Conservation (phyloP, 2,888 invertebrate species). For the Spicauda simplicius region DNA sequence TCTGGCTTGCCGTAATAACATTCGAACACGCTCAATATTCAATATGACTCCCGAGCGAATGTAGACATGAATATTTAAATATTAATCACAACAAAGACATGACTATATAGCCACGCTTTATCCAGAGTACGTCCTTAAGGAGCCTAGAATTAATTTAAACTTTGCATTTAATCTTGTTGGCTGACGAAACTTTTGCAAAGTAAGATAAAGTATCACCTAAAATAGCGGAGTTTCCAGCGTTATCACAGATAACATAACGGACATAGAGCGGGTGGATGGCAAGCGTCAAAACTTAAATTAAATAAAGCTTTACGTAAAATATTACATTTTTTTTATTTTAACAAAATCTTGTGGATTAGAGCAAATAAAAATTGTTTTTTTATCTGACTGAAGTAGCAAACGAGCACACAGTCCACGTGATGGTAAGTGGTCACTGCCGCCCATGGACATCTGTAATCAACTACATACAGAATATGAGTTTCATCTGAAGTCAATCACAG, state of each 20-base stretch:
- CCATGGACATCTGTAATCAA: no score
- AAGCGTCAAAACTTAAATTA: constrained; percentile 24
- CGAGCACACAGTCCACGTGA: no score
- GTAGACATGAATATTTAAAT: constrained; percentile 43
- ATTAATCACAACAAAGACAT: constrained; percentile 44
- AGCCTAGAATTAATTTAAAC: constrained; percentile 80
- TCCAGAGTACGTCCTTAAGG: constrained; percentile 61
- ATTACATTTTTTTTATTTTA: no score
- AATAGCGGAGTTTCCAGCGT: constrained; percentile 65
- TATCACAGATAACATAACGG: constrained; percentile 61
- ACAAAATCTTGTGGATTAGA: no score
- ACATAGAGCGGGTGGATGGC: constrained; percentile 42
- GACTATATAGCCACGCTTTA: constrained; percentile 50
- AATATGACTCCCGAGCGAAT: constrained; percentile 34
- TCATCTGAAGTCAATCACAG: no score
- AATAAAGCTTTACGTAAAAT: constrained; percentile 12
- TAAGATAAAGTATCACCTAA: constrained; percentile 78
- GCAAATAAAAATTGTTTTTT: no score
- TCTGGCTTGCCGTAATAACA: constrained; percentile 55
- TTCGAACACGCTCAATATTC: constrained; percentile 45
- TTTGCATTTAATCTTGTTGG: constrained; percentile 80
- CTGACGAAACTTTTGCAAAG: constrained; percentile 72
- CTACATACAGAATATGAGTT: no score
- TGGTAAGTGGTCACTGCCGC: no score
- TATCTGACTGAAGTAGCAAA: no score